Evolutionary conservation across 2,797 vertebrate genomes (phyloP), one percentile per base, ranked within the genome.

Genomic region (Alosa sapidissima): DNA sequence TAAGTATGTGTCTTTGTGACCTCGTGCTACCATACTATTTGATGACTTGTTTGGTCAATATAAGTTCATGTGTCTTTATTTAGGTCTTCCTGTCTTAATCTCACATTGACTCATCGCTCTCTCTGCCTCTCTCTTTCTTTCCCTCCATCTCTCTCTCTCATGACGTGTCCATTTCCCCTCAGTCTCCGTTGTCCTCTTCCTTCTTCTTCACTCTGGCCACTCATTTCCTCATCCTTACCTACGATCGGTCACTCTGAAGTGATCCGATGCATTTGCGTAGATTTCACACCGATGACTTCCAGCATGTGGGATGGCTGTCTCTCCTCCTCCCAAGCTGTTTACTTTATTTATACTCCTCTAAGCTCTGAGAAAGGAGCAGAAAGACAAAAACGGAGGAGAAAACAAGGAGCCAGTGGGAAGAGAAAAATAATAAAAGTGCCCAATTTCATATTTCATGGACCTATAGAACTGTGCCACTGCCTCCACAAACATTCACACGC

Each of bases 281-380:
- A 91, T 93, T 94, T 95, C 91, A 9, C 60, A 52, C 87, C 83
- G 90, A 92, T 92, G 90, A 92, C 82, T 91, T 14, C 33, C 28
- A 45, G 72, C 81, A 41, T 62, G 49, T 81, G 49, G 65, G 45
- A 60, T 54, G 72, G 47, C 54, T 28, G 84, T 89, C 86, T 88
- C 90, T 21, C 2, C 60, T 89, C 90, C 84, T 85, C 87, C 87
- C 81, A 86, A 87, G 90, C 86, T 89, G 89, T 84, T 85, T 87
- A 14, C 84, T 55, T 8, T 68, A 78, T 81, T 81, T 54, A 86
- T 41, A 4, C 11, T 41, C 19, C 41, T 21, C 48, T 81, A 10
- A 49, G 45, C 82, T 88, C 13, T 62, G 48, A 81, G 81, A 49
- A 24, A 47, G 16, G 41, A 78, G 41, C 72, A 47, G 19, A 47